phyloP scores from a whole-genome alignment of 2,797 vertebrate genomes.

The Iguana delicatissima region DNA sequence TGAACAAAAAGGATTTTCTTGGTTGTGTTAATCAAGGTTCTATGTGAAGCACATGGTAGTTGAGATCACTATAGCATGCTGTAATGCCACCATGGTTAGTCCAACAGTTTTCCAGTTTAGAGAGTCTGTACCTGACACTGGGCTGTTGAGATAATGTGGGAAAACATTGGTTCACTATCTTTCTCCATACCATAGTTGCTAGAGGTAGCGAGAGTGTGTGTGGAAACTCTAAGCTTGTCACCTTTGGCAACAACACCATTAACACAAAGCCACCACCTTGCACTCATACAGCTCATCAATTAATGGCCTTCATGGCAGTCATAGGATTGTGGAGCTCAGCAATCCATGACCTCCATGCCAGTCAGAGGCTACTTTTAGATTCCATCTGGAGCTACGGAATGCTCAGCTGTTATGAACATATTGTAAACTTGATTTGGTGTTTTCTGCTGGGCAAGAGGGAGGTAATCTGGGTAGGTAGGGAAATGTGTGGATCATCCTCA shows the following conservation, averaged over 20 bases:
- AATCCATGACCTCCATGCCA: too few relatives aligned
- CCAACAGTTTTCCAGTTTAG: neutral
- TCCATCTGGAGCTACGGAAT: too few relatives aligned
- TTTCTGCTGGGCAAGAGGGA: neutral
- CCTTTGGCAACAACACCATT: neutral
- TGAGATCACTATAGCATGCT: neutral
- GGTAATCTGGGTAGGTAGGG: neutral
- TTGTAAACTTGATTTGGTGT: neutral
- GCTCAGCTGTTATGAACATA: too few relatives aligned
- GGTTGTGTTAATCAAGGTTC: neutral
- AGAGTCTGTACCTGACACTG: neutral
- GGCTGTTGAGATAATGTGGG: neutral
- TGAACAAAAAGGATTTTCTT: neutral
- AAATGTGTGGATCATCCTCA: neutral
- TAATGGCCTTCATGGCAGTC: neutral
- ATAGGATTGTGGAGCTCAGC: neutral
- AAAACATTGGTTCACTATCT: too few relatives aligned
- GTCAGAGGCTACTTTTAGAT: too few relatives aligned
- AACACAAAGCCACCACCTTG: neutral
- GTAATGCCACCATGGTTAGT: neutral
- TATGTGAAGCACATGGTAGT: neutral
- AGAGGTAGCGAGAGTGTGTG: neutral
- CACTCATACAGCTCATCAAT: neutral
- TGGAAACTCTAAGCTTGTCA: neutral
- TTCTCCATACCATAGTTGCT: neutral